phyloP scores from a whole-genome alignment of 2,888 invertebrate species.

The Netelia virgata region DNA sequence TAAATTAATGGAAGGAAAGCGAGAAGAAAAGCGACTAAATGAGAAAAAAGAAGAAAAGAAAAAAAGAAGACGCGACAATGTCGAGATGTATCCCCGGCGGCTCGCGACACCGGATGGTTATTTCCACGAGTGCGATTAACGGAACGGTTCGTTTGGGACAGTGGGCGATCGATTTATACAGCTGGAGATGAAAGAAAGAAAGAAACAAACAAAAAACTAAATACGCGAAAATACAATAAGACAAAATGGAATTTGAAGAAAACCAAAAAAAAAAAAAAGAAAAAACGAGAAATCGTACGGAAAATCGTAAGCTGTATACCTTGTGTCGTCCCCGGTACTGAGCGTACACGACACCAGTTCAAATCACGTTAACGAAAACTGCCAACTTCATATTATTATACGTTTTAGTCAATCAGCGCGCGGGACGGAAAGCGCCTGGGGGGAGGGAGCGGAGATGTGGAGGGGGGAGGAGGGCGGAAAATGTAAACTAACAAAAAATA shows the following conservation, averaged over 20 bases:
- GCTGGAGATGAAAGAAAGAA: neutral
- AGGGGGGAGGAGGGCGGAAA: neutral
- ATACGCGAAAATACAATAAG: slow-evolving; percentile 16
- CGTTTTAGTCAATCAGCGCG: slow-evolving; percentile 80
- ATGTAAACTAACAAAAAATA: slow-evolving; percentile 45
- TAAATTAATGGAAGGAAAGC: slow-evolving; percentile 13
- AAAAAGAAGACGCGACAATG: neutral
- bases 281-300: slow-evolving; percentile 11
- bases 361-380: slow-evolving; percentile 82
- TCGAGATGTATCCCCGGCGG: slow-evolving; percentile 52
- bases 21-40: slow-evolving; percentile 23
- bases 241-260: neutral
- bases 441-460: slow-evolving; percentile 1
- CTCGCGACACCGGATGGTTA: slow-evolving; percentile 55
- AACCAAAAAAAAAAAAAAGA: slow-evolving; percentile 18
- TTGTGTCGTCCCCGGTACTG: slow-evolving; percentile 63
- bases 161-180: slow-evolving; percentile 38
- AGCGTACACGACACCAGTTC: slow-evolving; percentile 75
- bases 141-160: slow-evolving; percentile 59
- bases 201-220: neutral
- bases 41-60: neutral
- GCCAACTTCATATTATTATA: slow-evolving; percentile 83
- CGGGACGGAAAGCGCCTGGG: slow-evolving; percentile 44
- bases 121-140: slow-evolving; percentile 66
- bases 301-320: slow-evolving; percentile 11